Evolutionary conservation across 2,888 invertebrate species (phyloP).

Genomic region (Orthosia gothica): DNA sequence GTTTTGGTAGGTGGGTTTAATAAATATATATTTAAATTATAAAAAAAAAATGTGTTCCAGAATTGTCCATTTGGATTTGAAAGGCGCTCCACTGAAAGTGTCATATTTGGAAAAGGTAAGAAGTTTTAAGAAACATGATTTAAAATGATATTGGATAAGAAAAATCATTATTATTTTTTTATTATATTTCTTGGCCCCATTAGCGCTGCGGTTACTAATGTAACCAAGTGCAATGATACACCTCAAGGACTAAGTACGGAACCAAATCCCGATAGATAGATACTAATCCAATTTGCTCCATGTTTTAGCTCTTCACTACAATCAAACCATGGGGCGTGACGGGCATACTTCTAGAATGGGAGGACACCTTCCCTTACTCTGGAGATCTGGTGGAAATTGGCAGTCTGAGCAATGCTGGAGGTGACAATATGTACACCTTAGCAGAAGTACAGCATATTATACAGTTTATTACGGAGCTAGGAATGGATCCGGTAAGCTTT

Average conservation of each 20-base stretch:
- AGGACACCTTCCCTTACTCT: slow-evolving; percentile 96
- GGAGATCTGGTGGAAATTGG: slow-evolving; percentile 92
- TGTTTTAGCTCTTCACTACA: slow-evolving; percentile 72
- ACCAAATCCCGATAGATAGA: no score
- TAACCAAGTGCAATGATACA: background rate
- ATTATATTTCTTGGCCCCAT: background rate
- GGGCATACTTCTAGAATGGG: slow-evolving; percentile 96
- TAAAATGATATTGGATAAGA: no score
- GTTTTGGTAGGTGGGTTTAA: no score
- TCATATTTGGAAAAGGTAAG: slow-evolving; percentile 90
- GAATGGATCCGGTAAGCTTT: slow-evolving; percentile 92
- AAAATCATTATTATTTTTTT: no score
- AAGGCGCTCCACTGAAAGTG: slow-evolving; percentile 95
- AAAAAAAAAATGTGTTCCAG: no score
- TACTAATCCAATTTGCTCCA: background rate
- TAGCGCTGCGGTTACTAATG: background rate
- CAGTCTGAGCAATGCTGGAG: slow-evolving; percentile 88
- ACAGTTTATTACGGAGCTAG: slow-evolving; percentile 92
- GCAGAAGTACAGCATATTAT: slow-evolving; percentile 93
- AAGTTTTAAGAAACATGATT: background rate
- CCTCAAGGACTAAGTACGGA: no score
- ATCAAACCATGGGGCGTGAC: slow-evolving; percentile 94
- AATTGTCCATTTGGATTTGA: slow-evolving; percentile 95
- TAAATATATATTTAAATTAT: background rate
- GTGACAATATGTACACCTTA: slow-evolving; percentile 93